These are phyloP conservation scores for Seriola aureovittata DNA, from an alignment of 2,113 vertebrate genomes.

Conservation along the genomic window DNA sequence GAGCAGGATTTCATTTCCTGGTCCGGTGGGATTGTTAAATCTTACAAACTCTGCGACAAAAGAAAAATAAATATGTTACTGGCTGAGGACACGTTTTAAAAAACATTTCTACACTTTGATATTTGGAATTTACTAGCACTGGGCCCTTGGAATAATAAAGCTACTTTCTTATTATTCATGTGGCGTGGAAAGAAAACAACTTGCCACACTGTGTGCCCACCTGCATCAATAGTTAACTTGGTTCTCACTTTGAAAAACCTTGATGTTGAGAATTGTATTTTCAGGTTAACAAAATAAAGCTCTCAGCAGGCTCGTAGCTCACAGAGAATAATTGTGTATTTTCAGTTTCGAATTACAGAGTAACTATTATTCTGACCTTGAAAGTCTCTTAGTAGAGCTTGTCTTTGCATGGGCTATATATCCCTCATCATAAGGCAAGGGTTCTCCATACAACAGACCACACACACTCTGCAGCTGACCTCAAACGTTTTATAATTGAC, in stretches of 20 bases:
- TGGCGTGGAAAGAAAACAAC: conserved; percentile 16
- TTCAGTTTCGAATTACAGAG: conserved; percentile 70
- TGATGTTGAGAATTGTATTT: conserved; percentile 53
- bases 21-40: conserved; percentile 30
- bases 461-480: conserved; percentile 63
- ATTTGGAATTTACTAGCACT: conserved; percentile 16
- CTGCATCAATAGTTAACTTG: conserved; percentile 69
- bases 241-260: conserved; percentile 22
- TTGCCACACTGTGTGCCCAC: conserved; percentile 42
- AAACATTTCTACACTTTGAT: conserved; percentile 16
- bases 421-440: conserved; percentile 31
- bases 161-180: conserved; percentile 36
- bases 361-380: conserved; percentile 70
- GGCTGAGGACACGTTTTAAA: conserved; percentile 22
- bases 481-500: conserved; percentile 35
- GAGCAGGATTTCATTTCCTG: conserved; percentile 36
- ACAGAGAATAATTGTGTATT: conserved; percentile 61
- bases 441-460: conserved; percentile 55
- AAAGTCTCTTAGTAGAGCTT: conserved; percentile 24
- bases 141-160: conserved; percentile 38
- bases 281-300: conserved; percentile 53
- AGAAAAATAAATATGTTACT: conserved; percentile 21
- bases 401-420: conserved; percentile 41
- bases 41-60: conserved; percentile 28
- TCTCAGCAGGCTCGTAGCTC: conserved; percentile 43